Percentiles rank a stretch among this genome's conserved stretches.
phyloP scores from a whole-genome alignment of 2,797 vertebrate genomes.

The Pseudochaenichthys georgianus region DNA sequence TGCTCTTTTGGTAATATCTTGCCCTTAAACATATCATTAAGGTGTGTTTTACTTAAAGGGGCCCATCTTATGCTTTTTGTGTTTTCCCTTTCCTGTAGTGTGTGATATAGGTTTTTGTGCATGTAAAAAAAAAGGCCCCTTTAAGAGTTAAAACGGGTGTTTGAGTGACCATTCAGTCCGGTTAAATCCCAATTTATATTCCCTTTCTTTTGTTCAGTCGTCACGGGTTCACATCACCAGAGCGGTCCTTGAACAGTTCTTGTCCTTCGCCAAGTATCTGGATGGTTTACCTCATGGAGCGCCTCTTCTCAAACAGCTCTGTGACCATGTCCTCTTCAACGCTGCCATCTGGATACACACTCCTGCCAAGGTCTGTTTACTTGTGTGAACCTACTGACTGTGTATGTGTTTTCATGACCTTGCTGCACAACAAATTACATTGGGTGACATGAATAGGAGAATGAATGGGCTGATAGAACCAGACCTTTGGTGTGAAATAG shows the following conservation, averaged over 20 bases:
- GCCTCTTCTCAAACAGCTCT: slow-evolving; percentile 96
- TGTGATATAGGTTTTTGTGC: too few species aligned
- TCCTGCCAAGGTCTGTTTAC: slow-evolving; percentile 92
- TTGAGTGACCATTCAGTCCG: not conserved
- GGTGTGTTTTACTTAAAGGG: not conserved
- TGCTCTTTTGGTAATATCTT: not conserved
- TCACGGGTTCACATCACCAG: slow-evolving; percentile 97
- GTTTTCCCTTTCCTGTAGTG: too few species aligned
- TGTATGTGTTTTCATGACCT: slow-evolving; percentile 43
- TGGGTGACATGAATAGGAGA: slow-evolving; percentile 2
- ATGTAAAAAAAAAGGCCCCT: not conserved
- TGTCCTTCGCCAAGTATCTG: slow-evolving; percentile 98
- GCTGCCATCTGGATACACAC: slow-evolving; percentile 96
- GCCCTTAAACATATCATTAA: not conserved
- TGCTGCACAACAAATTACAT: slow-evolving; percentile 17
- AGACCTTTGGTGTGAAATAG: not conserved
- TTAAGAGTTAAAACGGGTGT: not conserved
- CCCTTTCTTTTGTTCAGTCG: slow-evolving; percentile 82
- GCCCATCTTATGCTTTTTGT: too few species aligned
- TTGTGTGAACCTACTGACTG: slow-evolving; percentile 17
- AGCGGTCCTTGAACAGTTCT: slow-evolving; percentile 96
- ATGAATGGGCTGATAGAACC: not conserved
- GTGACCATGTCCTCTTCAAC: slow-evolving; percentile 88
- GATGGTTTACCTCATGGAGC: slow-evolving; percentile 97
- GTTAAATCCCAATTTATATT: not conserved